Conservation (phyloP, 1,140 invertebrate genomes). For the Philaenus spumarius region DNA sequence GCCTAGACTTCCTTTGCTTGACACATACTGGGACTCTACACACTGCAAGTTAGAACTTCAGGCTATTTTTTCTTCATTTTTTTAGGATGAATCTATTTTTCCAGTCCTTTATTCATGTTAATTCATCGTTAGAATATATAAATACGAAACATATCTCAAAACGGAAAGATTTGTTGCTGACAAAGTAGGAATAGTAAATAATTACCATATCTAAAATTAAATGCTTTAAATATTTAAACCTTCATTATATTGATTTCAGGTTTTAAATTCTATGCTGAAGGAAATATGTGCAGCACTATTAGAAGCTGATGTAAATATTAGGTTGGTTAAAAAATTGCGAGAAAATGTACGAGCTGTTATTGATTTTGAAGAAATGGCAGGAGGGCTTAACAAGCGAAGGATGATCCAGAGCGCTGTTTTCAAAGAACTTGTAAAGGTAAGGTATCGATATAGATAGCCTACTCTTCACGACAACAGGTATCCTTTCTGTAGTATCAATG, state of each 20-base stretch:
- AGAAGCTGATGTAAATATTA: slow-evolving; percentile 98
- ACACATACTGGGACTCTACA: too few relatives aligned
- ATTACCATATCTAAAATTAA: not conserved
- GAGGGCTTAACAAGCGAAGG: slow-evolving; percentile 93
- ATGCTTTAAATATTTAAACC: slow-evolving; percentile 8
- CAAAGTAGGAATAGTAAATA: not conserved
- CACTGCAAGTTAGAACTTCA: too few relatives aligned
- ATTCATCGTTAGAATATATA: too few relatives aligned
- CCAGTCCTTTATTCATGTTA: too few relatives aligned
- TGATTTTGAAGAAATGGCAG: slow-evolving; percentile 99
- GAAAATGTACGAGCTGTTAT: slow-evolving; percentile 98
- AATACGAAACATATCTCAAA: too few relatives aligned
- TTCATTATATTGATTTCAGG: slow-evolving; percentile 52
- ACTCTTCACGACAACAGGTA: too few relatives aligned
- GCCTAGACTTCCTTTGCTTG: not conserved
- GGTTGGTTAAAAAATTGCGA: slow-evolving; percentile 89
- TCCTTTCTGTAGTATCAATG: too few relatives aligned
- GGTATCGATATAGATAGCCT: too few relatives aligned
- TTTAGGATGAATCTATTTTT: too few relatives aligned
- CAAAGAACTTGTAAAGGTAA: slow-evolving; percentile 95
- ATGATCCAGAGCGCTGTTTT: slow-evolving; percentile 99
- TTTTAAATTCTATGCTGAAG: slow-evolving; percentile 98
- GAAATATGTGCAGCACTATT: slow-evolving; percentile 96
- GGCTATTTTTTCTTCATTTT: too few relatives aligned
- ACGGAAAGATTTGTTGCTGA: too few relatives aligned